Evolutionary conservation across 2,113 vertebrate species (phyloP).

Genomic region (Mobula birostris): DNA sequence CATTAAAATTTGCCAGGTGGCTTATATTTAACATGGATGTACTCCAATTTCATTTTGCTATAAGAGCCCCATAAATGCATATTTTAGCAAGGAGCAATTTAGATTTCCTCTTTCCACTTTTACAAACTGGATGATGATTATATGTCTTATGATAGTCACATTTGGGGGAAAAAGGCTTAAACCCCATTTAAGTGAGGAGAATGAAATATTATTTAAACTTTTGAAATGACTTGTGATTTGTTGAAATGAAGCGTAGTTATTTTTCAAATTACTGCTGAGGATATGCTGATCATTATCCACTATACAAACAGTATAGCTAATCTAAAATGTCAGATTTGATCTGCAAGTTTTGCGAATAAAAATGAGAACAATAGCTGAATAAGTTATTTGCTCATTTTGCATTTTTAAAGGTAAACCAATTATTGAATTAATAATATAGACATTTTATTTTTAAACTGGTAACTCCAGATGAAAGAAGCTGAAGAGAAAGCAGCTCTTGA

Average conservation of each 20-base stretch:
- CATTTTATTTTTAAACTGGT: slow-evolving; percentile 42
- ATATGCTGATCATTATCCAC: neutral
- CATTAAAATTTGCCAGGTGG: neutral
- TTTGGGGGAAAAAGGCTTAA: neutral
- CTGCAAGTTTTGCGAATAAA: neutral
- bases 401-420: neutral
- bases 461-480: slow-evolving; percentile 74
- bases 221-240: neutral
- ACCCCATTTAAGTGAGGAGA: neutral
- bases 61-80: neutral
- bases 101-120: neutral
- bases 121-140: neutral
- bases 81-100: neutral
- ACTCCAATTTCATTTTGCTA: neutral
- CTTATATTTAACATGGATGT: neutral
- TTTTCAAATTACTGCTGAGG: neutral
- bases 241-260: neutral
- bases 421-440: neutral
- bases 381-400: neutral
- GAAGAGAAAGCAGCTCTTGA: slow-evolving; percentile 74
- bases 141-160: neutral
- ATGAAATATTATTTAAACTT: neutral
- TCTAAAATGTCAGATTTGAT: neutral
- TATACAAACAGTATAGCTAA: neutral
- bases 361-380: neutral